Evolutionary conservation across 2,888 invertebrate genomes (phyloP).

Genomic region (Leptopilina drosophilae): DNA sequence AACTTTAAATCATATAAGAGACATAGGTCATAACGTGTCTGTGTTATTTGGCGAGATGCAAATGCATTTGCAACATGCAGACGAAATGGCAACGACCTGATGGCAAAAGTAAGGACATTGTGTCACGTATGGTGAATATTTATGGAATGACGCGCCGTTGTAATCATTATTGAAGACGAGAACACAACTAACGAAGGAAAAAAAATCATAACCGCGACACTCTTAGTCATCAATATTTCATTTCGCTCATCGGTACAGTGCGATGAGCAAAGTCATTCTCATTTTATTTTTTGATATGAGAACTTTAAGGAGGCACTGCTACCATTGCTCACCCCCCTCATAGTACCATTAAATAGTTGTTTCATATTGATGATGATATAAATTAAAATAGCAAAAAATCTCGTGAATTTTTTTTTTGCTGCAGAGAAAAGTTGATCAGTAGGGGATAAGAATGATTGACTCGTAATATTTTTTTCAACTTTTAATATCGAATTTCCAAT

Average conservation of each 20-base stretch:
- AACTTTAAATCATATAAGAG: constrained; percentile 16
- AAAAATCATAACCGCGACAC: constrained; percentile 41
- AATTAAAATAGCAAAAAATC: not conserved
- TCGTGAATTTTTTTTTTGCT: too few species aligned
- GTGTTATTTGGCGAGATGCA: constrained; percentile 37
- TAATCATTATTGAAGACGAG: constrained; percentile 59
- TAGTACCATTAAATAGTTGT: not conserved
- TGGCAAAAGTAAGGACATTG: constrained; percentile 25
- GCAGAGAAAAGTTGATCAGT: too few species aligned
- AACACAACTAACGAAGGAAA: constrained; percentile 60
- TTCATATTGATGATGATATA: not conserved
- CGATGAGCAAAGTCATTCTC: constrained; percentile 14
- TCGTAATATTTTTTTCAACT: not conserved
- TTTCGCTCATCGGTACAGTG: constrained; percentile 14
- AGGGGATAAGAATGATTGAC: too few species aligned
- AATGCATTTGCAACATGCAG: not conserved
- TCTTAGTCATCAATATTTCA: constrained; percentile 41
- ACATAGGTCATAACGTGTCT: constrained; percentile 28
- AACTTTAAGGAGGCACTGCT: constrained; percentile 32
- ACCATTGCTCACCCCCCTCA: not conserved
- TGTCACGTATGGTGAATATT: constrained; percentile 60
- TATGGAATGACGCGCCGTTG: constrained; percentile 57
- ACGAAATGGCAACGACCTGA: constrained; percentile 24
- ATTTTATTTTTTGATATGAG: not conserved
- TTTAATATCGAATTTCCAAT: not conserved